Conservation (phyloP, 2,888 invertebrate genomes). For the Keiferia lycopersicella region DNA sequence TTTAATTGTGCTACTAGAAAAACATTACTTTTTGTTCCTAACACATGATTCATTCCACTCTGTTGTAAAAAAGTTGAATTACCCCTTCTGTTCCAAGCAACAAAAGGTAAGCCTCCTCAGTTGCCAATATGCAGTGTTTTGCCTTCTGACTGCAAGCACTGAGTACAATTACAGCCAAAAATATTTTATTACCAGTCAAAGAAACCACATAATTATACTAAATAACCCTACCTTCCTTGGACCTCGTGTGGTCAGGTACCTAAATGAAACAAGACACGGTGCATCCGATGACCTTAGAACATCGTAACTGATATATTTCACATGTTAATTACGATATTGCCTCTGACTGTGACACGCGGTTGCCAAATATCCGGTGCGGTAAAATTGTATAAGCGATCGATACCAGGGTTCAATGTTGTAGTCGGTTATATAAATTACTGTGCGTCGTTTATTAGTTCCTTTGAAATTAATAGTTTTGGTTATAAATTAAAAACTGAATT, state of each 20-base stretch:
- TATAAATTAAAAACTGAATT: not conserved
- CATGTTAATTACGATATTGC: slow-evolving; percentile 28
- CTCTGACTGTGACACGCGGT: slow-evolving; percentile 25
- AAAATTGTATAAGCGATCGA: slow-evolving; percentile 30
- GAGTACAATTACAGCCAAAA: too few species aligned
- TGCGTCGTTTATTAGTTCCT: slow-evolving; percentile 29
- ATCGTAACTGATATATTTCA: slow-evolving; percentile 27
- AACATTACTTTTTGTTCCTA: too few species aligned
- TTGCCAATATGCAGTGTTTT: too few species aligned
- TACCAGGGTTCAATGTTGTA: slow-evolving; percentile 43
- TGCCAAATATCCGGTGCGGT: slow-evolving; percentile 35
- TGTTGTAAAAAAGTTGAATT: too few species aligned
- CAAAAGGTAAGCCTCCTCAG: too few species aligned
- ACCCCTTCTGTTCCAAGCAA: too few species aligned
- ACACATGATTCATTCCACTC: too few species aligned
- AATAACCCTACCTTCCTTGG: not conserved
- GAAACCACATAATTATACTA: not conserved
- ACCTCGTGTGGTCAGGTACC: not conserved
- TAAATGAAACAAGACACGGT: slow-evolving; percentile 19
- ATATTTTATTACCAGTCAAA: too few species aligned
- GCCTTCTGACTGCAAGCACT: too few species aligned
- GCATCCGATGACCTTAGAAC: slow-evolving; percentile 31
- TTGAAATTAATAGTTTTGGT: not conserved
- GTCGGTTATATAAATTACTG: slow-evolving; percentile 29
- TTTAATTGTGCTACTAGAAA: too few species aligned